Percentiles rank a stretch among this genome's conserved stretches.
These are phyloP conservation scores for Sinella curviseta DNA, from an alignment of 1,140 invertebrate genomes.

Conservation along the genomic window DNA sequence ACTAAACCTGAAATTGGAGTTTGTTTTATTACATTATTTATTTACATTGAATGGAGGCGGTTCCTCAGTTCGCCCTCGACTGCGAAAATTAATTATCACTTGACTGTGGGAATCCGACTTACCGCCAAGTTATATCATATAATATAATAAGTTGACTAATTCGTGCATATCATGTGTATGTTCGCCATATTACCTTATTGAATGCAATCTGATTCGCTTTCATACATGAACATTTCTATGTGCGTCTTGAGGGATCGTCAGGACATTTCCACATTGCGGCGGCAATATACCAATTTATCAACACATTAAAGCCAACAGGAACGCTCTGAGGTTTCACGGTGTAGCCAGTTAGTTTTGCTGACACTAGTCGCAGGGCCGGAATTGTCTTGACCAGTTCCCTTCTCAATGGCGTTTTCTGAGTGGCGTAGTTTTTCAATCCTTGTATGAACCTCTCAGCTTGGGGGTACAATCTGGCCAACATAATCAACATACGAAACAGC, in stretches of 20 bases:
- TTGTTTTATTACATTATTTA: too few relatives aligned
- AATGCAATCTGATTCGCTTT: too few relatives aligned
- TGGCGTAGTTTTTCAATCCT: not conserved
- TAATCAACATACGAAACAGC: conserved; percentile 31
- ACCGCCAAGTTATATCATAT: too few relatives aligned
- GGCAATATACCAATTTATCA: conserved; percentile 13
- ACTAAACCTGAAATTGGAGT: too few relatives aligned
- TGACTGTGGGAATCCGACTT: too few relatives aligned
- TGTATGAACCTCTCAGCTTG: conserved; percentile 25
- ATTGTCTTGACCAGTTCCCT: conserved; percentile 2
- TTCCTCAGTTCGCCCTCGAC: too few relatives aligned
- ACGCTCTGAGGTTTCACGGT: conserved; percentile 13
- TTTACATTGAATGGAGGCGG: too few relatives aligned
- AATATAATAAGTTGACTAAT: too few relatives aligned
- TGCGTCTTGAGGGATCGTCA: conserved; percentile 14
- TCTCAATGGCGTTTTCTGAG: not conserved
- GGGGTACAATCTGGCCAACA: conserved; percentile 5
- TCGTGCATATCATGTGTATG: too few relatives aligned
- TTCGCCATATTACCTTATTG: too few relatives aligned
- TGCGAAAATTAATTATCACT: too few relatives aligned
- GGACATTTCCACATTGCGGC: conserved; percentile 27
- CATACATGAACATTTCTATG: too few relatives aligned
- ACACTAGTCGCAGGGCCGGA: conserved; percentile 1
- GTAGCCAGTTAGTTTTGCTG: conserved; percentile 29
- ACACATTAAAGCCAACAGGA: conserved; percentile 19